Evolutionary conservation across 2,888 invertebrate genomes (phyloP), one percentile per base, ranked within the genome.

Genomic region (Plebejus argus): DNA sequence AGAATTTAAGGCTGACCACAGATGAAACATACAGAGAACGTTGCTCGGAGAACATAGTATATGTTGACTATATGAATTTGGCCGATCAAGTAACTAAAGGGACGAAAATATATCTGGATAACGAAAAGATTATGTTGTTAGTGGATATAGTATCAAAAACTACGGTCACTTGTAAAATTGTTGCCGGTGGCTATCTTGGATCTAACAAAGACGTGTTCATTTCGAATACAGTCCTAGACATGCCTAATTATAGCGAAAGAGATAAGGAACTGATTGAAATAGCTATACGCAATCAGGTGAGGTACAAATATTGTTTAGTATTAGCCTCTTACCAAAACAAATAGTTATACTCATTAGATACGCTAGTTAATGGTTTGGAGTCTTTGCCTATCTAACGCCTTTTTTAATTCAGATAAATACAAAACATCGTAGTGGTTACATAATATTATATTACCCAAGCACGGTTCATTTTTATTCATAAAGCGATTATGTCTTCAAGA

Each of bases 61-160:
- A 94, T 81, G 89, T 95, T 0, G 95, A 95, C 82, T 95, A 94
- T 80, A 87, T 94, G 84, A 84, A 93, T 77, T 90, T 95, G 23
- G 89, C 92, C 1, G 92, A 94, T 12, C 91, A 93, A 81, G 79
- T 95, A 75, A 90, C 89, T 58, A 95, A 94, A 80, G 94, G 94
- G 5, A 93, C 95, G 81, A 81, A 82, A 3, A 82, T 95, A 3
- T 82, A 94, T 7, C 80, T 95, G 6, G 95, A 95, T 82, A 97
- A 98, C 88, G 98, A 98, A 80, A 94, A 95, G 7, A 96, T 98
- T 78, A 95, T 96, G 80, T 90, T 98, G n/a, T 95, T 96, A 83
- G 97, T 97, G 10, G 95, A 93, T 81, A 84, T 92, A 20, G 89
- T 93, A 79, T 92, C 93, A 0, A 79, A 88, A 0, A 89, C 91